Conservation (phyloP, 2,113 vertebrate genomes). For the Delphinapterus leucas region DNA sequence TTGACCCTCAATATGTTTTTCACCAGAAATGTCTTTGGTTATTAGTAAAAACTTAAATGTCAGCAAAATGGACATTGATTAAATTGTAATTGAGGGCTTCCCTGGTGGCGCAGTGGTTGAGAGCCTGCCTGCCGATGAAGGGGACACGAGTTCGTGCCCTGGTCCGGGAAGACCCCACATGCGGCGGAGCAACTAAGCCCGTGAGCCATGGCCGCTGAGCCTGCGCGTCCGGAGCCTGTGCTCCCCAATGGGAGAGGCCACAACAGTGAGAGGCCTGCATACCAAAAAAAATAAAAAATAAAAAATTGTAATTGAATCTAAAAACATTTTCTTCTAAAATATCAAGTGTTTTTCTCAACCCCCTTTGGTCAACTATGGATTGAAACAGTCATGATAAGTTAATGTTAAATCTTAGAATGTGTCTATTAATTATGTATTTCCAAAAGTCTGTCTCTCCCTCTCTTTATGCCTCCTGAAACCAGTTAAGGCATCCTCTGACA, state of each 20-base stretch:
- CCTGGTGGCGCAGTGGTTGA: too few relatives aligned
- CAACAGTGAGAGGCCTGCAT: too few relatives aligned
- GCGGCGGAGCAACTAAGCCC: too few relatives aligned
- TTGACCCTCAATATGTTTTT: neutral
- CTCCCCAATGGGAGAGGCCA: too few relatives aligned
- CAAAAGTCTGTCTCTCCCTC: neutral
- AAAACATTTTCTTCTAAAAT: neutral
- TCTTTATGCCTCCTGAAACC: neutral
- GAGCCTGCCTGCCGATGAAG: too few relatives aligned
- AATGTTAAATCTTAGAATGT: neutral
- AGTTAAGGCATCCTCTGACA: neutral
- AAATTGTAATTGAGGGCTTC: neutral
- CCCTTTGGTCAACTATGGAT: neutral
- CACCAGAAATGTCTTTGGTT: neutral
- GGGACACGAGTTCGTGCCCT: too few relatives aligned
- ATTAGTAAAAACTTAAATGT: neutral
- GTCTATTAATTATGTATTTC: neutral
- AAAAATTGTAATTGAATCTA: neutral
- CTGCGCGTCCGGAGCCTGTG: too few relatives aligned
- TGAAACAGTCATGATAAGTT: neutral
- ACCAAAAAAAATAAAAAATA: too few relatives aligned
- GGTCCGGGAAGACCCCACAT: too few relatives aligned
- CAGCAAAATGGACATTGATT: neutral
- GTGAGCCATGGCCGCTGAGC: too few relatives aligned
- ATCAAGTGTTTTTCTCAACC: neutral